Conservation (phyloP, 2,113 vertebrate genomes). For the Nothobranchius kuhntae region DNA sequence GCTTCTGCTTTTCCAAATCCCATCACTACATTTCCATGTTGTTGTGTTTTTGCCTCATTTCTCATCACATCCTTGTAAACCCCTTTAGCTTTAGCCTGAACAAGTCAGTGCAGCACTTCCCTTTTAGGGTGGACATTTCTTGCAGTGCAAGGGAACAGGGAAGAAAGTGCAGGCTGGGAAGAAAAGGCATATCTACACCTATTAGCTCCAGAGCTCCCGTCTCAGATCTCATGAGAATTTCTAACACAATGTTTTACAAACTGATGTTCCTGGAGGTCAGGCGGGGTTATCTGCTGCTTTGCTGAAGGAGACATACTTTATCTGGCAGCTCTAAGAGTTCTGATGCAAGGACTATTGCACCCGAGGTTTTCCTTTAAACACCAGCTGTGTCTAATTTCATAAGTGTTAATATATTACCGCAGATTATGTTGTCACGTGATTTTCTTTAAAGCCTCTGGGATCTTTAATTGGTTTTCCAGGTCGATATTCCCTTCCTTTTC, state of each 20-base stretch:
- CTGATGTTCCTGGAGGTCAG: conserved; percentile 72
- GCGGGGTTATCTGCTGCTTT: conserved; percentile 64
- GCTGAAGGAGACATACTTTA: conserved; percentile 62
- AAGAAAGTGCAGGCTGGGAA: conserved; percentile 70
- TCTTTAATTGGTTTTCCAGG: background rate
- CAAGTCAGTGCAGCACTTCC: conserved; percentile 12
- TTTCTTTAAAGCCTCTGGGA: conserved; percentile 6
- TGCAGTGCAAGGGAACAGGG: conserved; percentile 57
- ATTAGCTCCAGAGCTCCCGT: conserved; percentile 70
- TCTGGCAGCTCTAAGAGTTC: conserved; percentile 60
- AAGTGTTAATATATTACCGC: conserved; percentile 1
- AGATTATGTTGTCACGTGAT: background rate
- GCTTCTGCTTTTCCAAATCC: too few relatives aligned
- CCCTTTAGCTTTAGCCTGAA: background rate
- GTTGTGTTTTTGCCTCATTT: background rate
- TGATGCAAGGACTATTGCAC: conserved; percentile 38
- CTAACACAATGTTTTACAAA: conserved; percentile 75
- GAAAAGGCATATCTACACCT: conserved; percentile 77
- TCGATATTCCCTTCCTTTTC: background rate
- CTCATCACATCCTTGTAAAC: background rate
- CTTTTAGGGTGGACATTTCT: conserved; percentile 56
- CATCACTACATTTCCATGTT: too few relatives aligned
- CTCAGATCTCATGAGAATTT: conserved; percentile 65
- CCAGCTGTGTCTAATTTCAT: conserved; percentile 11
- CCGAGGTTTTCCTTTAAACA: conserved; percentile 14